Evolutionary conservation across 2,797 vertebrate genomes (phyloP).

Genomic region (Luscinia megarhynchos): DNA sequence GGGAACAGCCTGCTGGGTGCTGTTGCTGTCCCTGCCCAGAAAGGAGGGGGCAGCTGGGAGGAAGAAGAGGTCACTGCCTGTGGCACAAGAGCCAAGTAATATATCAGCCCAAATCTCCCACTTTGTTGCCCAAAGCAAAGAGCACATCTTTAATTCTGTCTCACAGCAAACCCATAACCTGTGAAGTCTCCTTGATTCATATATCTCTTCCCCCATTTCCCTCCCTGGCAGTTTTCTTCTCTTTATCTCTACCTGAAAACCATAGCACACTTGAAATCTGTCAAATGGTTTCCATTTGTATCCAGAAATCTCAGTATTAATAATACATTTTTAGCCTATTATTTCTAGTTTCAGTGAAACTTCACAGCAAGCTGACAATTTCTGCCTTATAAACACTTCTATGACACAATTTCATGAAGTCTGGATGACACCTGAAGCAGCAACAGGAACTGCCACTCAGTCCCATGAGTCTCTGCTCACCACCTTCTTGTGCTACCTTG

Average conservation of each 20-base stretch:
- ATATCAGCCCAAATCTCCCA: not conserved
- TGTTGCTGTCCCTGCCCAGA: not conserved
- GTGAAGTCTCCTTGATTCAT: not conserved
- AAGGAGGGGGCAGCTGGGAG: not conserved
- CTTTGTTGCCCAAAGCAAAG: not conserved
- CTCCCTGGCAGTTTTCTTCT: not conserved
- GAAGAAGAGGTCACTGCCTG: not conserved
- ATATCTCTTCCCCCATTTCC: not conserved
- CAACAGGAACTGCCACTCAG: not conserved
- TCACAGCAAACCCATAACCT: constrained; percentile 22
- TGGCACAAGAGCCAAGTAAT: not conserved
- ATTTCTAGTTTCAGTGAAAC: constrained; percentile 17
- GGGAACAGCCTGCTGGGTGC: not conserved
- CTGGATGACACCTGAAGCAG: not conserved
- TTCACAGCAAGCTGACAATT: constrained; percentile 29
- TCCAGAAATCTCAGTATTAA: constrained; percentile 21
- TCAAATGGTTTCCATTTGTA: constrained; percentile 16
- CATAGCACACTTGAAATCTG: not conserved
- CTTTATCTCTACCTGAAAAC: not conserved
- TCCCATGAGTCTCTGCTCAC: not conserved
- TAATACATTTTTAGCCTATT: constrained; percentile 35
- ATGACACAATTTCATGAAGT: not conserved
- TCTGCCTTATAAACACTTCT: not conserved
- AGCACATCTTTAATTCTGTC: not conserved
- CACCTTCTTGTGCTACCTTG: not conserved